Percentiles rank a stretch among this genome's conserved stretches.
Conservation (phyloP, 2,797 vertebrate species). For the Oreortyx pictus region DNA sequence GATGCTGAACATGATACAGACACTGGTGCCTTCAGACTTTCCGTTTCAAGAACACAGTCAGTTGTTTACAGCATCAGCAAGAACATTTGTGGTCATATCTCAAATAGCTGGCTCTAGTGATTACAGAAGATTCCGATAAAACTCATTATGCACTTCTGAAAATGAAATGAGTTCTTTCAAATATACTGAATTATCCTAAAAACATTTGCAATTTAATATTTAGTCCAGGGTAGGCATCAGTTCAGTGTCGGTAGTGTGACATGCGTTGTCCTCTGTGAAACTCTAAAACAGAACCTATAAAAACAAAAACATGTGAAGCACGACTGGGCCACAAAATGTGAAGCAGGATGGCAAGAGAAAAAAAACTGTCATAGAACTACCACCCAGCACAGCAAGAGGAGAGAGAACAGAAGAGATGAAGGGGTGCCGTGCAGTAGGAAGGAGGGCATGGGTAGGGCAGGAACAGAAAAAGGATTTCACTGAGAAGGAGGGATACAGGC, state of each 20-base stretch:
- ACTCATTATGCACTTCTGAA: neutral
- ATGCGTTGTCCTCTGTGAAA: neutral
- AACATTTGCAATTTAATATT: neutral
- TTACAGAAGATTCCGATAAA: neutral
- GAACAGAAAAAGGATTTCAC: neutral
- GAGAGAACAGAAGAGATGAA: neutral
- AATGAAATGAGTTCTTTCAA: neutral
- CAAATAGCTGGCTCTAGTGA: neutral
- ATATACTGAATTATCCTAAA: neutral
- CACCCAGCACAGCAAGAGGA: neutral
- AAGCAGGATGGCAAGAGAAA: neutral
- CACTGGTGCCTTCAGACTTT: neutral
- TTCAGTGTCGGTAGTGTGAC: neutral
- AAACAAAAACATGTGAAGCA: neutral
- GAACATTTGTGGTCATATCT: too few species aligned
- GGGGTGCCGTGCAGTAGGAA: neutral
- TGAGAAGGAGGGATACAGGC: neutral
- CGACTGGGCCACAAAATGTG: neutral
- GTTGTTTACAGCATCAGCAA: neutral
- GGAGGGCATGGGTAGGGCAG: fast-evolving
- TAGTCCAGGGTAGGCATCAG: neutral
- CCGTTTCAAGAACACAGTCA: neutral
- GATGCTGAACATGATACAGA: neutral
- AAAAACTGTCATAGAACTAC: neutral
- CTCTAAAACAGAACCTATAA: neutral